Evolutionary conservation across 2,797 vertebrate genomes (phyloP).

Genomic region (Paguma larvata): DNA sequence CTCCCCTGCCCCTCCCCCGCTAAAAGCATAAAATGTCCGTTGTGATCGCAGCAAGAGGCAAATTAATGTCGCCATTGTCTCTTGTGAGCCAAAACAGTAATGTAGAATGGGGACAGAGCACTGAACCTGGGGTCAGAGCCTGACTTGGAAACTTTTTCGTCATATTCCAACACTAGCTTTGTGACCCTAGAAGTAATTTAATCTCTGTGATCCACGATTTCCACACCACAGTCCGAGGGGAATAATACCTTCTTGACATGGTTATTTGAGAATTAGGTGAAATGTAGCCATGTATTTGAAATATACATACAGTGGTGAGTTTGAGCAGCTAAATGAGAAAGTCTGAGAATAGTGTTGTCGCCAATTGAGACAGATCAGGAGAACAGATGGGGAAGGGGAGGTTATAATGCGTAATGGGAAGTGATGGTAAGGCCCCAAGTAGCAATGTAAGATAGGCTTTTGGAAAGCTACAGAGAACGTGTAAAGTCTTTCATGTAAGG

Average conservation of each 20-base stretch:
- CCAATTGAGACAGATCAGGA: not conserved
- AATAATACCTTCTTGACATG: not conserved
- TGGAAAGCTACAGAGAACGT: not conserved
- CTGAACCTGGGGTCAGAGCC: not conserved
- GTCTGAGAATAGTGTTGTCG: not conserved
- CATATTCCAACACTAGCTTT: not conserved
- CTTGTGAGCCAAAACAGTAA: not conserved
- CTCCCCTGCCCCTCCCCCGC: too few relatives aligned
- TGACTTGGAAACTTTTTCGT: not conserved
- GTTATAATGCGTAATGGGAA: not conserved
- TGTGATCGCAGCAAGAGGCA: not conserved
- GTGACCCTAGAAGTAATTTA: not conserved
- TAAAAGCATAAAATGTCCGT: not conserved
- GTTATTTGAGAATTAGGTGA: not conserved
- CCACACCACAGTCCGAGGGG: not conserved
- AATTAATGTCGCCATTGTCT: not conserved
- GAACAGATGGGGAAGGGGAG: not conserved
- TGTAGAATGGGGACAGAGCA: not conserved
- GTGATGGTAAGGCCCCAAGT: not conserved
- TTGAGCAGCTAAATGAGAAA: not conserved
- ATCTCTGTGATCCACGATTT: not conserved
- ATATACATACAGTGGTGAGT: not conserved
- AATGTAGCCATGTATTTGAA: not conserved
- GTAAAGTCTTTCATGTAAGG: not conserved
- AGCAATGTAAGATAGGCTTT: not conserved